Conservation (phyloP, 2,888 invertebrate species). For the Bibio marci region DNA sequence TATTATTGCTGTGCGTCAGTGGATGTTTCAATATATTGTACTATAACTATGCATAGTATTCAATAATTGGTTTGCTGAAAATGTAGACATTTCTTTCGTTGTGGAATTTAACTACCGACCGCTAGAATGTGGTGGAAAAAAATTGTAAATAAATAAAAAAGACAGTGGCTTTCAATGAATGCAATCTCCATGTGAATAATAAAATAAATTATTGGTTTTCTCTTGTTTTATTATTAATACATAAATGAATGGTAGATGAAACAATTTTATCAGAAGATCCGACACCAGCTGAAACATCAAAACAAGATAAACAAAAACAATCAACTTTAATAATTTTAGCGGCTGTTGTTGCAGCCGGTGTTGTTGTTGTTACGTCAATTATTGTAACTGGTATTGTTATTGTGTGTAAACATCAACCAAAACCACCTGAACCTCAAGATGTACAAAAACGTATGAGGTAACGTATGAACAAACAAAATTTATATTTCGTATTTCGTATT, state of each 20-base stretch:
- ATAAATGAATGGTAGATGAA: constrained; percentile 20
- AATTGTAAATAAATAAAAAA: too few relatives aligned
- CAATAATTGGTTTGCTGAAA: too few relatives aligned
- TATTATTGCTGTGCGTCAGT: too few relatives aligned
- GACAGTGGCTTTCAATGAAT: too few relatives aligned
- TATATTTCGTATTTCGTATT: neutral
- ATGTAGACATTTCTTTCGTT: too few relatives aligned
- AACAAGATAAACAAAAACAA: constrained; percentile 27
- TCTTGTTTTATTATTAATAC: neutral
- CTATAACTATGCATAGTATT: too few relatives aligned
- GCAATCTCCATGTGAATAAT: too few relatives aligned
- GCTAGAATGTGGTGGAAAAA: too few relatives aligned
- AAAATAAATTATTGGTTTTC: neutral
- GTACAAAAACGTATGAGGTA: constrained; percentile 31
- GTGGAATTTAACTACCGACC: too few relatives aligned
- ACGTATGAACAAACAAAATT: constrained; percentile 8
- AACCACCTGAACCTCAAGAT: constrained; percentile 31
- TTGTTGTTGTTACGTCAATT: constrained; percentile 31
- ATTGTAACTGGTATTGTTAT: constrained; percentile 31
- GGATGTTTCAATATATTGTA: too few relatives aligned
- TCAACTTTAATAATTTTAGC: constrained; percentile 28
- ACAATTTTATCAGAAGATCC: constrained; percentile 31
- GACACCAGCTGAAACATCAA: constrained; percentile 31
- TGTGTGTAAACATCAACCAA: constrained; percentile 26
- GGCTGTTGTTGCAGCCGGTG: constrained; percentile 29